phyloP scores from a whole-genome alignment of 2,888 invertebrate genomes.

The Entomobrya multifasciata region DNA sequence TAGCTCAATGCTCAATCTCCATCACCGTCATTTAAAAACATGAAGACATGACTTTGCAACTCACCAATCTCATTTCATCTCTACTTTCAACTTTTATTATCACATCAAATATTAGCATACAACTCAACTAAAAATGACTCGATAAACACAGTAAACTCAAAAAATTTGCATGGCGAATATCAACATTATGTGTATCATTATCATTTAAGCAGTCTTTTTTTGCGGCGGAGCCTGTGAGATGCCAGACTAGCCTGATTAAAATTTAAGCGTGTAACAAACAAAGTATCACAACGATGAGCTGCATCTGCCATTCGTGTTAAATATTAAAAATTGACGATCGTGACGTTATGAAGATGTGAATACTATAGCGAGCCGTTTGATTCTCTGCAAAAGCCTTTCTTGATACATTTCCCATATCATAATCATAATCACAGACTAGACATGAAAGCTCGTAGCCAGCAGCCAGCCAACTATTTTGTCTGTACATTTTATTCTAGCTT shows the following conservation, averaged over 20 bases:
- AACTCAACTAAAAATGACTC: conserved; percentile 42
- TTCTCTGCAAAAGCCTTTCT: neutral
- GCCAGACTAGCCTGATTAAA: no score
- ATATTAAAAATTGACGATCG: no score
- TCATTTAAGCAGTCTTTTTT: no score
- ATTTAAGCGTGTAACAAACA: no score
- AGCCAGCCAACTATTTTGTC: neutral
- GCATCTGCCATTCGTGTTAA: no score
- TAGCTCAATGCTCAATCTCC: neutral
- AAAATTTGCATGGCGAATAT: no score
- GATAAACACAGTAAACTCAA: no score
- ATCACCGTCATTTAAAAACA: no score
- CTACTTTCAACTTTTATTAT: conserved; percentile 12
- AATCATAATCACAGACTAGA: neutral
- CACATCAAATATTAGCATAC: neutral
- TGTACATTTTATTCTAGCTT: neutral
- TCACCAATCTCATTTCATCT: conserved; percentile 39
- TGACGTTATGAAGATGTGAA: neutral
- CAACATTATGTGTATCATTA: no score
- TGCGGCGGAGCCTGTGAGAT: no score
- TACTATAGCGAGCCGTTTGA: neutral
- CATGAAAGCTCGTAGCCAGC: neutral
- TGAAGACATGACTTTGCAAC: conserved; percentile 15
- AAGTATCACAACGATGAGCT: no score
- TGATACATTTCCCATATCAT: neutral